phyloP scores from a whole-genome alignment of 2,888 invertebrate genomes.

The Mantis religiosa region DNA sequence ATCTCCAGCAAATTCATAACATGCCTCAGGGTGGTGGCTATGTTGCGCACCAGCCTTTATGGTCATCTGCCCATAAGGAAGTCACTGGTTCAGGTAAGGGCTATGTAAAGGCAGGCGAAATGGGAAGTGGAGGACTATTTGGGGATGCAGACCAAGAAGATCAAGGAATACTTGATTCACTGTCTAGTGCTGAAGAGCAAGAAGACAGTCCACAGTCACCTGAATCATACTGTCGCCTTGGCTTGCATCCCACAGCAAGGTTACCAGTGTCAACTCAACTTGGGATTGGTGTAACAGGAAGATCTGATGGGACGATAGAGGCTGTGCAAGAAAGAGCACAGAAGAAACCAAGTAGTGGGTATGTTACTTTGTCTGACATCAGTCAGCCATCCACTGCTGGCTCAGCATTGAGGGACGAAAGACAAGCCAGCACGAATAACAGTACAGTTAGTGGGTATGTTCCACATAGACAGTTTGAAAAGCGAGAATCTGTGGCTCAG shows the following conservation, averaged over 20 bases:
- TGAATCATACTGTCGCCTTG: slow-evolving; percentile 21
- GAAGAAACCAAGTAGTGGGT: slow-evolving; percentile 34
- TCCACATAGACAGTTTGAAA: slow-evolving; percentile 40
- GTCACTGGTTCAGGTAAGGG: not conserved
- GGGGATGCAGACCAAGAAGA: not conserved
- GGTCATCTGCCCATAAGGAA: slow-evolving; percentile 1
- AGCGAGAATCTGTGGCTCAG: slow-evolving; percentile 5
- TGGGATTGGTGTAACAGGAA: not conserved
- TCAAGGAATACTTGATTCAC: not conserved
- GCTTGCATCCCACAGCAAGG: not conserved
- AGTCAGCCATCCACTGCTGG: not conserved
- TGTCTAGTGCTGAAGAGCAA: not conserved
- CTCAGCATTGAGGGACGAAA: not conserved
- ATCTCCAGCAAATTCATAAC: not conserved
- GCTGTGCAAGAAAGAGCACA: not conserved
- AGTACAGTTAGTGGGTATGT: slow-evolving; percentile 37
- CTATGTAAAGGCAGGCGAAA: slow-evolving; percentile 19
- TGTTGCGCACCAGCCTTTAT: not conserved
- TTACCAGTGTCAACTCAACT: not conserved
- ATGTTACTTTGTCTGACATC: slow-evolving; percentile 37
- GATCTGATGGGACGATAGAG: not conserved
- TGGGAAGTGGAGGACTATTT: not conserved
- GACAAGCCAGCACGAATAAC: slow-evolving; percentile 1
- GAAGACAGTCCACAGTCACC: not conserved
- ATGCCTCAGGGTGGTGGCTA: not conserved